Conservation (phyloP, 2,113 vertebrate species). For the Lepus americanus region DNA sequence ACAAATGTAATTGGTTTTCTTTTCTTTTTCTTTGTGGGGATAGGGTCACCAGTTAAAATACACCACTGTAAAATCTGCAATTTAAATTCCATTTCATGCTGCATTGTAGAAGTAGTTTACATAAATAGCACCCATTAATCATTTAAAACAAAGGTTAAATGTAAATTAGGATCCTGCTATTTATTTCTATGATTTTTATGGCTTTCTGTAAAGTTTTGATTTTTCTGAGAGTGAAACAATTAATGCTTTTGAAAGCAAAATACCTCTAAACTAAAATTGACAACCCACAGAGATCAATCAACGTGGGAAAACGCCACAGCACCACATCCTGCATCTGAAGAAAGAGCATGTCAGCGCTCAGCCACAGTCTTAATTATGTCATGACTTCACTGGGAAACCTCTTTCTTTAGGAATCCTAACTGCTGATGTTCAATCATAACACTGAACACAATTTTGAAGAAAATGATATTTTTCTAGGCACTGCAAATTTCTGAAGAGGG, state of each 20-base stretch:
- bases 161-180: conserved; percentile 87
- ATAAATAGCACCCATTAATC: conserved; percentile 91
- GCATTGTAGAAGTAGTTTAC: conserved; percentile 88
- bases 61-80: conserved; percentile 90
- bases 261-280: conserved; percentile 63
- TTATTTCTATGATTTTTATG: conserved; percentile 87
- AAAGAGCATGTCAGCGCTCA: background rate
- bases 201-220: conserved; percentile 81
- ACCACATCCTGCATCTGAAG: background rate
- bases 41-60: conserved; percentile 89
- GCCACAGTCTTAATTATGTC: conserved; percentile 2
- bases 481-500: background rate
- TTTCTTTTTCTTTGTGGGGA: conserved; percentile 87
- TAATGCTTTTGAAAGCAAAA: conserved; percentile 81
- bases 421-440: background rate
- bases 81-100: conserved; percentile 91
- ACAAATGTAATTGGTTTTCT: conserved; percentile 89
- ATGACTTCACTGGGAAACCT: conserved; percentile 45
- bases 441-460: background rate
- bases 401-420: background rate
- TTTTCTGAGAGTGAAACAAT: conserved; percentile 81
- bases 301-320: conserved; percentile 30
- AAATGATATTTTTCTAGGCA: background rate
- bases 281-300: conserved; percentile 71
- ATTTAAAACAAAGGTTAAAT: conserved; percentile 90